A percentile compares a stretch with the other conserved stretches of the same genome.
phyloP scores from a whole-genome alignment of 2,113 vertebrate species.

The Odocoileus virginianus region DNA sequence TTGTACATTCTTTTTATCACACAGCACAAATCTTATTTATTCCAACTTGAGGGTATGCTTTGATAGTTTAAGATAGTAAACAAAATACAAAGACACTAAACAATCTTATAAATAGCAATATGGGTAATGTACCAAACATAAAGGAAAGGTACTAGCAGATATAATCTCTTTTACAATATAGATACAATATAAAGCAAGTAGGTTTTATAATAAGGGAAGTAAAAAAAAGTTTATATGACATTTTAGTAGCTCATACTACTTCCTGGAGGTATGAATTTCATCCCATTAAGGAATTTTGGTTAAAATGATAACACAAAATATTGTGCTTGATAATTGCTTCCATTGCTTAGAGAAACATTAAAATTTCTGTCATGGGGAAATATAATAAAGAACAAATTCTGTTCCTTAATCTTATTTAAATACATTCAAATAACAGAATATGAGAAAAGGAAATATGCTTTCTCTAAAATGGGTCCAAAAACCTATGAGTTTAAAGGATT shows the following conservation, averaged over 20 bases:
- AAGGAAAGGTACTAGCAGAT: background rate
- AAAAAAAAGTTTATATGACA: background rate
- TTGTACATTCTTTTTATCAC: background rate
- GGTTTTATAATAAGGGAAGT: background rate
- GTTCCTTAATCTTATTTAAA: conserved; percentile 39
- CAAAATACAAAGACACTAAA: background rate
- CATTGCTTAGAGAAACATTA: background rate
- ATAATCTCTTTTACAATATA: background rate
- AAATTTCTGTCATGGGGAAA: background rate
- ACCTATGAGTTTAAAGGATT: background rate
- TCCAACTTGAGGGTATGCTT: background rate
- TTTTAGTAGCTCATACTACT: background rate
- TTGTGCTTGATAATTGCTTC: background rate
- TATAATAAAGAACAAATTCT: conserved; percentile 37
- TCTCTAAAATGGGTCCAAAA: background rate
- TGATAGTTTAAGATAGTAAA: background rate
- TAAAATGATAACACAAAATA: conserved; percentile 19
- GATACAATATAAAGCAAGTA: background rate
- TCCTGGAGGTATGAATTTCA: background rate
- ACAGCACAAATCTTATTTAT: background rate
- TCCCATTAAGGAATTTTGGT: background rate
- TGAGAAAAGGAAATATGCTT: background rate
- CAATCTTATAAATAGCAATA: background rate
- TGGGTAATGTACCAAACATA: background rate
- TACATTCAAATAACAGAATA: background rate